phyloP scores from a whole-genome alignment of 2,797 vertebrate genomes.

The Holocentrus rufus region DNA sequence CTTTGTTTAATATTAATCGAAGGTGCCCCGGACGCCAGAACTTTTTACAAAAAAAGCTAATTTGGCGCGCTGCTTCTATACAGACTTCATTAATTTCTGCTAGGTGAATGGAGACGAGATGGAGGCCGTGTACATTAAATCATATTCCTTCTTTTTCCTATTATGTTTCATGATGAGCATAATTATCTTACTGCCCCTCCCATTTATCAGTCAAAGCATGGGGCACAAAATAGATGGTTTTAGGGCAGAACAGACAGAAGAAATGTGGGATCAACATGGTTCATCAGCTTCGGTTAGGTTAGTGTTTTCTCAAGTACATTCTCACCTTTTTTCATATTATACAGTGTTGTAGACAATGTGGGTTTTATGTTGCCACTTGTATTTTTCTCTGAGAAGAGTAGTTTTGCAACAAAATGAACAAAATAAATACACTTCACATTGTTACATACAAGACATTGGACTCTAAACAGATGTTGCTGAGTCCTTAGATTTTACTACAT shows the following conservation, averaged over 20 bases:
- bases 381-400: background rate
- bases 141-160: slow-evolving; percentile 52
- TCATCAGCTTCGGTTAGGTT: background rate
- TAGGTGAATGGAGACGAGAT: slow-evolving; percentile 63
- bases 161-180: slow-evolving; percentile 67
- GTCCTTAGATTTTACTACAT: background rate
- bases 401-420: background rate
- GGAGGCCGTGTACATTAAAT: slow-evolving; percentile 60
- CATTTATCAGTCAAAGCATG: slow-evolving; percentile 46
- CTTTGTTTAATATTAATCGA: slow-evolving; percentile 77
- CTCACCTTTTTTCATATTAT: background rate
- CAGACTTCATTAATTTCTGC: slow-evolving; percentile 73
- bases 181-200: slow-evolving; percentile 64
- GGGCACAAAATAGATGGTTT: slow-evolving; percentile 4
- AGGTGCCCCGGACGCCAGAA: slow-evolving; percentile 67
- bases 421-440: background rate
- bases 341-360: background rate
- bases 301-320: background rate
- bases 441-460: background rate
- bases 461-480: background rate
- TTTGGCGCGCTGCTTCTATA: slow-evolving; percentile 61
- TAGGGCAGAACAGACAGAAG: background rate
- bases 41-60: slow-evolving; percentile 54
- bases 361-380: background rate
- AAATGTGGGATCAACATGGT: background rate